Evolutionary conservation across 1,140 invertebrate species (phyloP), one percentile per base, ranked within the genome.

Genomic region (Monochamus saltuarius): DNA sequence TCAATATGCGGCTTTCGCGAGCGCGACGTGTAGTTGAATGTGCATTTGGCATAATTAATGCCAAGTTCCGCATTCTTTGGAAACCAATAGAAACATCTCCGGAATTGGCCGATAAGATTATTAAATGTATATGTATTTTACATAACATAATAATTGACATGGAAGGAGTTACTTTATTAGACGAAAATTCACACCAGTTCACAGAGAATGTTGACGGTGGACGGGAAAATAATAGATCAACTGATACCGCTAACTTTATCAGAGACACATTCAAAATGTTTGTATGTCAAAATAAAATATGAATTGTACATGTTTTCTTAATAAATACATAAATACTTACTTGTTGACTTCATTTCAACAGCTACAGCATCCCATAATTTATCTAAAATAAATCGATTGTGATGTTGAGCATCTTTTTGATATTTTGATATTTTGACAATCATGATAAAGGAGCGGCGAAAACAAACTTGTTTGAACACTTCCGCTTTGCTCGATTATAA

Each of bases 321-420:
- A n/a, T 11, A 13, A 40, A n/a, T 40, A 40, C 38, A 11, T 40
- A 40, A n/a, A 40, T 40, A 40, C 11, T n/a, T 66, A 64, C 61
- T 11, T 59, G 56, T 56, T 17, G 56, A 42, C 11, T 57, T 61
- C 42, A 68, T 36, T 68, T 56, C 51, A 6, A n/a, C 16, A n/a
- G 56, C 56, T 35, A 66, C 52, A 49, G 63, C 66, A 42, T 62
- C 57, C 62, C 62, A 69, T 11, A 59, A 55, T 50, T 63, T 68
- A 36, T 69, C 59, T 11, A 69, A 42, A 39, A 69, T 36, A 37
- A 39, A 64, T 47, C 67, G 47, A 50, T 69, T 69, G 40, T 66
- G 59, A 42, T 69, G 66, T 11, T 63, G 14, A 29, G 17, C 42
- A 47, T 61, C 57, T 49, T 49, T 56, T 56, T 68, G 51, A 37